Conservation (phyloP, 2,113 vertebrate genomes). For the Tinamus guttatus region DNA sequence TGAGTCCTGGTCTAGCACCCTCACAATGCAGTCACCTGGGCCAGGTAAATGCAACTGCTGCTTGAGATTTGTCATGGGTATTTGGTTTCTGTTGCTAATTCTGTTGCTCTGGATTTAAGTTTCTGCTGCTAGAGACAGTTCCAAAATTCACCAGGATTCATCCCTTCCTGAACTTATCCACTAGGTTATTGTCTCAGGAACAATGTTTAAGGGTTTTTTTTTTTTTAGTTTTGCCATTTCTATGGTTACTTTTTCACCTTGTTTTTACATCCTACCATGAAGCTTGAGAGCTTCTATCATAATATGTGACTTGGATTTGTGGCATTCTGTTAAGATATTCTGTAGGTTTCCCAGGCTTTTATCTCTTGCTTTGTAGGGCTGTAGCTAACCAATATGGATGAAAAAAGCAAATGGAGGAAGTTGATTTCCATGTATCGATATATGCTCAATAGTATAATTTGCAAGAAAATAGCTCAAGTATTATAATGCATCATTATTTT, state of each 20-base stretch:
- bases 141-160: not conserved
- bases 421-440: conserved; percentile 34
- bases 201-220: not conserved
- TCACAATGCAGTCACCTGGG: not conserved
- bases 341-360: not conserved
- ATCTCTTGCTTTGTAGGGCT: not conserved
- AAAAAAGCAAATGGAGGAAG: conserved; percentile 22
- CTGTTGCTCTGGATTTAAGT: not conserved
- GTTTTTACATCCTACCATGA: not conserved
- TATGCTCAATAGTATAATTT: conserved; percentile 58
- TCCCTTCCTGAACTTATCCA: not conserved
- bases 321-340: not conserved
- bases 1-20: not conserved
- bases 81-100: not conserved
- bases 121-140: not conserved
- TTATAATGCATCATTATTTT: conserved; percentile 31
- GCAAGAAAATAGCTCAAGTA: conserved; percentile 38
- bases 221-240: not conserved
- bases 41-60: not conserved
- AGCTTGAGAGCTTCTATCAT: not conserved
- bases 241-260: not conserved
- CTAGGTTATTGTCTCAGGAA: not conserved
- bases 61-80: not conserved
- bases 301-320: not conserved
- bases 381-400: conserved; percentile 23